Conservation (phyloP, 1,140 invertebrate genomes). For the Drosophila setifemur region DNA sequence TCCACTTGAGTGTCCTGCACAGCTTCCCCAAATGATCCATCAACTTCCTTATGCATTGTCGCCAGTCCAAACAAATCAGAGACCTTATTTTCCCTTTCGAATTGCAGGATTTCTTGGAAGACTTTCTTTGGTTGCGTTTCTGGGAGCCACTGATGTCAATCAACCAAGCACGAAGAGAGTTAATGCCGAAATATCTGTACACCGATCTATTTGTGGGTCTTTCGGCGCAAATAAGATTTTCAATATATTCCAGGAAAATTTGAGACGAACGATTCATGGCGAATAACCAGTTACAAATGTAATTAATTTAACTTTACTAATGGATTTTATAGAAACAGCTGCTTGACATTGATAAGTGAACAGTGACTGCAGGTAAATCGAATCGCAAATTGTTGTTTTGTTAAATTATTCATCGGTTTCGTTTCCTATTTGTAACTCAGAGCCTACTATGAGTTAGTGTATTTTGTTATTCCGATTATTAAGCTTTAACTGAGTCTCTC, state of each 20-base stretch:
- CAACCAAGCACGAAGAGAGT: constrained; percentile 38
- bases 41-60: neutral
- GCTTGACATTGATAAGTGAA: neutral
- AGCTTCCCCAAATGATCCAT: neutral
- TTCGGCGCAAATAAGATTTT: constrained; percentile 33
- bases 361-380: too few species aligned
- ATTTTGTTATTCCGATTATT: too few species aligned
- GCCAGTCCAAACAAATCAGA: neutral
- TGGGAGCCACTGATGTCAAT: neutral
- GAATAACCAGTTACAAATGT: constrained; percentile 10
- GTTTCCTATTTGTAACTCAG: neutral
- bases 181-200: constrained; percentile 6
- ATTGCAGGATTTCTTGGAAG: neutral
- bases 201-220: neutral
- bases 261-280: constrained; percentile 53
- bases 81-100: neutral
- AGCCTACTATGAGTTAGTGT: too few species aligned
- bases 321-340: constrained; percentile 15
- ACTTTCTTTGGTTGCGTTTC: neutral
- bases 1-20: neutral
- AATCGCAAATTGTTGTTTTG: neutral
- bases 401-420: neutral
- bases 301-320: too few species aligned
- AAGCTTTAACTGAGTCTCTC: too few species aligned
- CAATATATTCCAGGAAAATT: constrained; percentile 50